Base-by-base conservation (phyloP, 2,797 vertebrate species). In the Alcedo atthis region DNA sequence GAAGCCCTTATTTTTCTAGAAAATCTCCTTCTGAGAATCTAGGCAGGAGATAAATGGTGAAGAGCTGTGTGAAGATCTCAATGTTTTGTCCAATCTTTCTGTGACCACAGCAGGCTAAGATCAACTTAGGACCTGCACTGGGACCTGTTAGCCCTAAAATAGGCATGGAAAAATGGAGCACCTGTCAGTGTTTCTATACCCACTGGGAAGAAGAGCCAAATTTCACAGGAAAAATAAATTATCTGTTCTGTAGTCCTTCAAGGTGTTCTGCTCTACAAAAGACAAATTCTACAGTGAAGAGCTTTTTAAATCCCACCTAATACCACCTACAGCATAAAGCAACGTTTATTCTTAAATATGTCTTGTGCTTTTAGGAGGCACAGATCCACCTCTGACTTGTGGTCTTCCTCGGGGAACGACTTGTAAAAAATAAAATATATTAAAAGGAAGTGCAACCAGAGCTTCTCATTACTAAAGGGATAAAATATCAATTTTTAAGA, bases 401-500 rank as follows among this genome's bases (percentile, higher is more conserved):
- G 73, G 69, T 85, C 89, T 88, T 96, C 92, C 86, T 63, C 32
- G 37, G 81, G 92, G 75, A 96, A 93, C 86, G 69, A 67, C 37
- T 93, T 93, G 74, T 69, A 80, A 87, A 80, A 84, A 94, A 91
- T 87, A 93, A 82, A 85, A 94, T 90, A 92, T 95, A 96, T 95
- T 94, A 94, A 97, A 96, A 95, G 87, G 85, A 93, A 92, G 63
- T 43, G 37, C 77, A 94, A 92, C 97, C 96, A 95, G 92, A 96
- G 53, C n/a, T 30, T 94, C 89, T 96, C 90, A 94, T 95, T 96
- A 97, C 96, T 92, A 94, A 89, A 95, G 59, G 95, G 90, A 97
- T 97, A 92, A 97, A 97, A 96, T 96, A 96, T 82, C 94, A 95
- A 40, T 95, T 97, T 97, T 97, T 93, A 95, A 91, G 96, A 96